phyloP scores from a whole-genome alignment of 1,140 invertebrate species.

The Cotesia typhae region DNA sequence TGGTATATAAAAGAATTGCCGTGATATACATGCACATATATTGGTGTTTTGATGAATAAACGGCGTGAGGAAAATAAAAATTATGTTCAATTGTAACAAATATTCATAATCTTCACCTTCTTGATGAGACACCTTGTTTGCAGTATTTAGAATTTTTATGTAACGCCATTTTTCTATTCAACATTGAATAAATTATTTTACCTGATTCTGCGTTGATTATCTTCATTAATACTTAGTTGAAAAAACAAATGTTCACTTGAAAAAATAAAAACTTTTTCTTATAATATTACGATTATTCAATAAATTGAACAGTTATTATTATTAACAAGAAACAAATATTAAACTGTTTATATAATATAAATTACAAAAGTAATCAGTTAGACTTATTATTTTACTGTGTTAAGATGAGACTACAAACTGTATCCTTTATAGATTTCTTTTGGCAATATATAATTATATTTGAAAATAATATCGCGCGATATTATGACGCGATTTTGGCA shows the following conservation, averaged over 20 bases:
- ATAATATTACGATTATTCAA: neutral
- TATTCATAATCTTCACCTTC: conserved; percentile 25
- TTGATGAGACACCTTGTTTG: conserved; percentile 38
- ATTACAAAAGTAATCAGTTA: neutral
- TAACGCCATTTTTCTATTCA: conserved; percentile 68
- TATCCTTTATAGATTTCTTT: conserved; percentile 18
- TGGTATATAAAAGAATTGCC: too few species aligned
- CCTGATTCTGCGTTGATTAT: conserved; percentile 68
- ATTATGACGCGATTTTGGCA: conserved; percentile 16
- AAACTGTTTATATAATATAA: neutral
- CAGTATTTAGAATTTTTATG: conserved; percentile 70
- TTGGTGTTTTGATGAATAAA: neutral
- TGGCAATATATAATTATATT: neutral
- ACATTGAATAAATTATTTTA: conserved; percentile 69
- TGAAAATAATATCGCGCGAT: conserved; percentile 26
- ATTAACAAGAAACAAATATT: neutral
- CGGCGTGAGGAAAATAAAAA: neutral
- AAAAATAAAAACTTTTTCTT: neutral
- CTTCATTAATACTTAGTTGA: neutral
- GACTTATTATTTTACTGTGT: conserved; percentile 14
- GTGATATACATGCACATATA: too few species aligned
- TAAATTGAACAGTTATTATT: neutral
- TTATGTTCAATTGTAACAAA: neutral
- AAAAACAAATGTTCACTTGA: neutral
- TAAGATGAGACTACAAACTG: neutral